Percentiles rank a stretch among this genome's conserved stretches.
Conservation (phyloP, 1,140 invertebrate genomes). For the Rhizoglyphus robini region DNA sequence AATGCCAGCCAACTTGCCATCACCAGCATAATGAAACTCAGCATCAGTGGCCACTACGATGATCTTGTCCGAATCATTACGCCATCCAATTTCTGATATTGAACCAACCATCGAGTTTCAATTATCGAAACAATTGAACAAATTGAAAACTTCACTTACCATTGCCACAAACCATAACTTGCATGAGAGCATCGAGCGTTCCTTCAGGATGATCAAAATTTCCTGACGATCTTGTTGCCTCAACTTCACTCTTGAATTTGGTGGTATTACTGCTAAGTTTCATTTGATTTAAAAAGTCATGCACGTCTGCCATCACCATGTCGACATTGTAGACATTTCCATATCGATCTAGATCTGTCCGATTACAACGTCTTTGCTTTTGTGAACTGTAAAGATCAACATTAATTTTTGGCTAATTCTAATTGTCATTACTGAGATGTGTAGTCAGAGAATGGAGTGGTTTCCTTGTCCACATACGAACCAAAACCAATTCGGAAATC, state of each 20-base stretch:
- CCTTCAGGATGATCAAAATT: constrained; percentile 96
- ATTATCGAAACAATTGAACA: background rate
- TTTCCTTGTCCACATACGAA: constrained; percentile 94
- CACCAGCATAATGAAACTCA: constrained; percentile 29
- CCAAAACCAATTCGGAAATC: constrained; percentile 90
- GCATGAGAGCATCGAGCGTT: constrained; percentile 97
- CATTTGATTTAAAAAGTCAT: constrained; percentile 12
- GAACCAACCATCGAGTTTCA: background rate
- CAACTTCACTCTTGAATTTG: constrained; percentile 1
- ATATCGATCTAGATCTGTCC: too few relatives aligned
- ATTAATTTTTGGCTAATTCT: too few relatives aligned
- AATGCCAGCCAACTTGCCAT: constrained; percentile 37
- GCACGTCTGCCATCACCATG: too few relatives aligned
- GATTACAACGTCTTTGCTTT: too few relatives aligned
- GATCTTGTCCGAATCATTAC: constrained; percentile 25
- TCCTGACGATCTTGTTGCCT: background rate
- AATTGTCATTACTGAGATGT: background rate
- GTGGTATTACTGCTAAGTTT: background rate
- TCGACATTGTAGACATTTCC: too few relatives aligned
- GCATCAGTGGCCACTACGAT: constrained; percentile 28
- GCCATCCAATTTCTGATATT: constrained; percentile 24
- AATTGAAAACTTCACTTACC: too few relatives aligned
- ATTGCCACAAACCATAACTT: constrained; percentile 34
- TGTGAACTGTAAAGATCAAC: too few relatives aligned
- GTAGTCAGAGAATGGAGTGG: constrained; percentile 76